Percentiles rank a stretch among this genome's conserved stretches.
phyloP scores from a whole-genome alignment of 2,113 vertebrate genomes.

The Oryzias curvinotus region DNA sequence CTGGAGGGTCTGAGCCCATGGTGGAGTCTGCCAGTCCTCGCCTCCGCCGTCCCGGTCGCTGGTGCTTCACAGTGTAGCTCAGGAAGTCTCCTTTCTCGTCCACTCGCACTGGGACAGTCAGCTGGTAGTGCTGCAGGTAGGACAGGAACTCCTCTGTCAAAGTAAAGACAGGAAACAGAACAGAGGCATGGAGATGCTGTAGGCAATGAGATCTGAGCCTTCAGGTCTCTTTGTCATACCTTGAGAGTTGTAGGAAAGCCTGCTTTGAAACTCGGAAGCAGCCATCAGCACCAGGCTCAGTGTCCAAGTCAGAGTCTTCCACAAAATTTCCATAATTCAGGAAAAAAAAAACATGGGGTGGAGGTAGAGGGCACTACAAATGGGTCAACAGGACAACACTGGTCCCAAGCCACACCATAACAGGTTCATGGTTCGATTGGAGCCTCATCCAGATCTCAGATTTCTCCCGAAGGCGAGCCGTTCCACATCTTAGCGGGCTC shows the following conservation, averaged over 20 bases:
- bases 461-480: constrained; percentile 72
- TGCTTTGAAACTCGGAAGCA: constrained; percentile 89
- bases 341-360: constrained; percentile 76
- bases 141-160: constrained; percentile 98
- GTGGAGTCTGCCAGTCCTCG: constrained; percentile 77
- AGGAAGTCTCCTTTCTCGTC: constrained; percentile 94
- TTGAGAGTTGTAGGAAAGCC: constrained; percentile 94
- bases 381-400: constrained; percentile 80
- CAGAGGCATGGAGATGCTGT: neutral
- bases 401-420: constrained; percentile 86
- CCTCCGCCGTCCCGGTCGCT: constrained; percentile 86
- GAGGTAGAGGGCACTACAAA: constrained; percentile 81
- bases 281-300: constrained; percentile 93
- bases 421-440: constrained; percentile 75
- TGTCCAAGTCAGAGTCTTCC: constrained; percentile 98
- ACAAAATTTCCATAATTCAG: constrained; percentile 99
- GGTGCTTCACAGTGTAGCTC: constrained; percentile 97
- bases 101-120: constrained; percentile 93
- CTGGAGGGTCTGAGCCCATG: constrained; percentile 71
- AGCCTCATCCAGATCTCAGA: constrained; percentile 64
- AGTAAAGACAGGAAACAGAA: constrained; percentile 46
- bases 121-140: constrained; percentile 97
- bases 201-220: neutral
- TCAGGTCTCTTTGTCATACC: constrained; percentile 69
- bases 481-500: constrained; percentile 76